Conservation (phyloP, 2,888 invertebrate species). For the Luperina testacea region DNA sequence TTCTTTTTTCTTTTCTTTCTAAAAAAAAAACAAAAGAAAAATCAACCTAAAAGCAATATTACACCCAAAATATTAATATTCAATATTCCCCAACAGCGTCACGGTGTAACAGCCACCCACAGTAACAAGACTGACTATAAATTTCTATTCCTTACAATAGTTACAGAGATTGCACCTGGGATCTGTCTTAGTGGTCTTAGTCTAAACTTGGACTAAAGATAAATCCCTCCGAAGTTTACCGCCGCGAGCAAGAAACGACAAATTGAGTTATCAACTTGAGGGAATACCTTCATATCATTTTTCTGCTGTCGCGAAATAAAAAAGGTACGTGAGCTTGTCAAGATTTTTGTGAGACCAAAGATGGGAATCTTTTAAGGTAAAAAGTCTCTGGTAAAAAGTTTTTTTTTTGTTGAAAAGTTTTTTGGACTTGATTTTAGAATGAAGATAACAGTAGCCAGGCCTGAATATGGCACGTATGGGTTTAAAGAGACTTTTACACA, state of each 20-base stretch:
- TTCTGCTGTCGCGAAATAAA: conserved; percentile 67
- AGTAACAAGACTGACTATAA: conserved; percentile 79
- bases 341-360: conserved; percentile 43
- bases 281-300: conserved; percentile 72
- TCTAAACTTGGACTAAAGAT: conserved; percentile 81
- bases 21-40: too few species aligned
- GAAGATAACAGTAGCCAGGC: background rate
- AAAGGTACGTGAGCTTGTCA: conserved; percentile 56
- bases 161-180: conserved; percentile 87
- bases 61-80: background rate
- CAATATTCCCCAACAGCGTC: background rate
- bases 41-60: background rate
- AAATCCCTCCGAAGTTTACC: conserved; percentile 79
- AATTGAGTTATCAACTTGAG: conserved; percentile 82
- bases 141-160: conserved; percentile 87
- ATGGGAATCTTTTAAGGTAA: conserved; percentile 25
- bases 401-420: background rate
- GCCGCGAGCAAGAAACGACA: conserved; percentile 74
- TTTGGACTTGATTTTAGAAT: background rate
- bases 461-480: too few species aligned
- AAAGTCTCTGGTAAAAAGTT: background rate
- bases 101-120: conserved; percentile 70
- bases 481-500: too few species aligned
- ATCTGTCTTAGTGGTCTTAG: conserved; percentile 82
- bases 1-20: too few species aligned